Evolutionary conservation across 1,140 invertebrate species (phyloP), one percentile per base, ranked within the genome.

Genomic region (Frieseomelitta varia): DNA sequence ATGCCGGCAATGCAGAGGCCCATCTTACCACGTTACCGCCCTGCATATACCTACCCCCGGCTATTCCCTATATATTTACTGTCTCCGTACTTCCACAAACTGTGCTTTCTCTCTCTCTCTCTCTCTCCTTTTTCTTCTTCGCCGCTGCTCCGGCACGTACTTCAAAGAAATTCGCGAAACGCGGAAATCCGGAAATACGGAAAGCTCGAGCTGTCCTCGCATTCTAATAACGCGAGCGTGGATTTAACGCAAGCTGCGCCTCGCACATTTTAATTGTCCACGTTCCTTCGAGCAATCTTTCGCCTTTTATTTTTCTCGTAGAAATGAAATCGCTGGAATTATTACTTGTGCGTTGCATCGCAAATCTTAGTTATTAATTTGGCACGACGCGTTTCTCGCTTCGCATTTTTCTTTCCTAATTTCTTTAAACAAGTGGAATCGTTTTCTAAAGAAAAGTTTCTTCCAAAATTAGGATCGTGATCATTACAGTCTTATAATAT

Each of bases 1-100:
- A 94, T 95, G 93, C 93, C 90, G 91, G 94, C 94, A 94, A 95
- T 94, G 93, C 93, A 92, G 91, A 93, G 92, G 92, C 94, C 93
- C 94, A 93, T 94, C 93, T 94, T 90, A 93, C 92, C 93, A 91
- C 92, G 92, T 94, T 93, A 92, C 93, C 91, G 92, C 90, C 91
- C 90, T 89, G 89, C 87, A 92, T 91, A 90, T 91, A 91, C 89
- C 89, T 90, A 88, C 81, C 86, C 76, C 80, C 77, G 68, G 85
- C 90, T 87, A 91, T 91, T 87, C 84, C 90, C 84, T 91, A 90
- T 90, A 92, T 92, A 92, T 91, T 90, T 90, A 91, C 87, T 87
- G 91, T 90, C 90, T 91, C 88, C 91, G 90, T 88, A 88, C 87
- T 88, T 90, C 89, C 87, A 87, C 87, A 85, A 79, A 86, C 87